Base-by-base conservation (phyloP, 53 echinoderm and acorn worm species). In the Luidia sarsii region DNA sequence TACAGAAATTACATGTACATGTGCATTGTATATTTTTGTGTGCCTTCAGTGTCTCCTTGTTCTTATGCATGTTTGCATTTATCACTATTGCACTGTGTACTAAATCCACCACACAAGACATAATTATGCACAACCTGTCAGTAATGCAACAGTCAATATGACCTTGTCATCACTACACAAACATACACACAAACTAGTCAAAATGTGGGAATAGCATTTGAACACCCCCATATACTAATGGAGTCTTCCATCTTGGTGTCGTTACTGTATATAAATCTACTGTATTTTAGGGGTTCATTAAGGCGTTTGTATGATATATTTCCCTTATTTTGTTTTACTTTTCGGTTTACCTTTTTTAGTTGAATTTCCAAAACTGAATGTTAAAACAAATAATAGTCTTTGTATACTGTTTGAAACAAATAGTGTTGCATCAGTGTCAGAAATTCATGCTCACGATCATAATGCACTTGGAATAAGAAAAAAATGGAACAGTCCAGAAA, bases 121-220 rank as follows among this genome's bases (percentile, higher is more conserved):
- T 55, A 60, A 77, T 61, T 77, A 61, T 77, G 77, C 77, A 72
- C 72, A 61, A 61, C 61, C 60, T 61, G 75, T 61, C 46, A 60
- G 59, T 57, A 60, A 77, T 77, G 77, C 77, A 77, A 77, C 77
- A 77, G 77, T 61, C 77, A 50, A 77, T 61, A 77, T 77, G 77
- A 77, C 77, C 77, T 77, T 59, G 77, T 31, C 77, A 72, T 56
- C 72, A 23, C 72, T 72, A 56, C 72, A 72, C 72, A 72, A 77
- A 61, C 77, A 77, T 61, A 77, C 77, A 77, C 59, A 77, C 32
- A 34, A 70, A 23, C 39, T 16, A 39, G 61, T 72, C 46, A 77
- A 77, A 61, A 61, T 43, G 46, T 60, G 13, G 61, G 77, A 77
- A 60, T 46, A 77, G 31, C 31, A 32, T 46, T 41, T 27, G 14